Conservation (phyloP, 1,140 invertebrate species). For the Pristionchus pacificus region DNA sequence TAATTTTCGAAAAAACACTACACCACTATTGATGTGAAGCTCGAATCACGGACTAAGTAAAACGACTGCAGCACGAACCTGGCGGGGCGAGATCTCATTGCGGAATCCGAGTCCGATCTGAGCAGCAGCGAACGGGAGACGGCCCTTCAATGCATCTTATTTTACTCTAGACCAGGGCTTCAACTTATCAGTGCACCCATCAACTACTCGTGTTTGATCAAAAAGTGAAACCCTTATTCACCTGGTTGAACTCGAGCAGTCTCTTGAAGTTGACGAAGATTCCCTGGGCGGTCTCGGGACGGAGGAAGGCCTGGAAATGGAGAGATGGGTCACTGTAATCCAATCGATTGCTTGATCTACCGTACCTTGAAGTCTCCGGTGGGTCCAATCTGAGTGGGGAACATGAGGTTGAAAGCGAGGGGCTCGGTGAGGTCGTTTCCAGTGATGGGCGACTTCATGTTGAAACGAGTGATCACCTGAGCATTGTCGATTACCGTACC, state of each 20-base stretch:
- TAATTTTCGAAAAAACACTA: conserved; percentile 1
- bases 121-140: conserved; percentile 92
- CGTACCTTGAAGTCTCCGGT: conserved; percentile 66
- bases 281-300: conserved; percentile 96
- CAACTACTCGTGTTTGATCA: too few species aligned
- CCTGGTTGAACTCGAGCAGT: conserved; percentile 86
- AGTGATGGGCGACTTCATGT: conserved; percentile 89
- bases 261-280: conserved; percentile 99
- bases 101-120: conserved; percentile 96
- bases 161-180: too few species aligned
- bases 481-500: not conserved
- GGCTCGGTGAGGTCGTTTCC: conserved; percentile 89
- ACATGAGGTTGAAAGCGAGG: conserved; percentile 98
- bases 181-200: too few species aligned
- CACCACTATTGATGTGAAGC: not conserved
- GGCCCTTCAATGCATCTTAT: conserved; percentile 66
- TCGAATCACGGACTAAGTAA: not conserved
- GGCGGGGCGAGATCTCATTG: conserved; percentile 97
- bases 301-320: conserved; percentile 61
- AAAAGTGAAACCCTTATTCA: conserved; percentile 7
- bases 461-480: conserved; percentile 73
- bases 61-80: conserved; percentile 84
- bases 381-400: conserved; percentile 91
- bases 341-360: not conserved
- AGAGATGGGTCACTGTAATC: not conserved